A percentile compares a stretch with the other conserved stretches of the same genome.
Evolutionary conservation across 2,888 invertebrate species (phyloP).

Genomic region (Brachypalpus laphriformis): DNA sequence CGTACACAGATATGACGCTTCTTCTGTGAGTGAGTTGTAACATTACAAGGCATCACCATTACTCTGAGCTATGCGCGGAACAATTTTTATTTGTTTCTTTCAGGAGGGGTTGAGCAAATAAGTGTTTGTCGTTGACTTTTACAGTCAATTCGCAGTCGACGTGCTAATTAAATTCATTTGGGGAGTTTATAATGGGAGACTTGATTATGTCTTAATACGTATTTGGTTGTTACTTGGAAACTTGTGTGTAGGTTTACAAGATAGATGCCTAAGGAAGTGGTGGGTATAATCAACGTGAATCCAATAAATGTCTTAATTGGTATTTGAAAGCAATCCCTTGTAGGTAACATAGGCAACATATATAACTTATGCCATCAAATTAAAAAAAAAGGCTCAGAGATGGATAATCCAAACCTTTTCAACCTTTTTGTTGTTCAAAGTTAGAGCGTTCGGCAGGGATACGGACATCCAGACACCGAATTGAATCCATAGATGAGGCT

Average conservation of each 20-base stretch:
- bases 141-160: slow-evolving; percentile 35
- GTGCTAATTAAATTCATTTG: slow-evolving; percentile 39
- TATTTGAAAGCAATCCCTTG: neutral
- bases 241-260: neutral
- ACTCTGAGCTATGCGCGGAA: neutral
- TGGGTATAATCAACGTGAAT: neutral
- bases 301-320: neutral
- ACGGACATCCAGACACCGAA: too few species aligned
- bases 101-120: neutral
- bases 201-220: slow-evolving; percentile 10
- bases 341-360: neutral
- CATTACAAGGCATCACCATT: neutral
- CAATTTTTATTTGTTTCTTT: neutral
- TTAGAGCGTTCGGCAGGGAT: too few species aligned
- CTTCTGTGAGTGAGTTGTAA: neutral
- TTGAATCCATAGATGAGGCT: too few species aligned
- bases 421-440: too few species aligned
- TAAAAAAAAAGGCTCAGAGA: too few species aligned
- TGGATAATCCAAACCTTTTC: too few species aligned
- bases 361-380: too few species aligned
- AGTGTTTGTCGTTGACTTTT: slow-evolving; percentile 26
- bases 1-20: neutral
- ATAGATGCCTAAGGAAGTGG: neutral
- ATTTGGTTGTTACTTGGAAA: neutral
- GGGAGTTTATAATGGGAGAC: slow-evolving; percentile 1